Conservation (phyloP, 2,888 invertebrate genomes). For the Odontocerum albicorne region DNA sequence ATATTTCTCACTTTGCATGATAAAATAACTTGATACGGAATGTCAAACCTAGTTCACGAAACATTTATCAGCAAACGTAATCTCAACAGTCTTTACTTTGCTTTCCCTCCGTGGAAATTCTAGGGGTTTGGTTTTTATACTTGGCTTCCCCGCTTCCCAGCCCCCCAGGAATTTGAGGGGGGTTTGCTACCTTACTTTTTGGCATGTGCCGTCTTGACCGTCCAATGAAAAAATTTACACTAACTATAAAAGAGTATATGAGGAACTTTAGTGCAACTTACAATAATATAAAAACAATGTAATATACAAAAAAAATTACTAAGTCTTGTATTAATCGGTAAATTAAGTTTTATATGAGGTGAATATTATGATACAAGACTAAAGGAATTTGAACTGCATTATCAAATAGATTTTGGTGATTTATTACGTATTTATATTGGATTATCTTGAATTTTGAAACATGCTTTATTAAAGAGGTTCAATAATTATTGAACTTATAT, state of each 20-base stretch:
- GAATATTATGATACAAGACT: too few relatives aligned
- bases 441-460: too few relatives aligned
- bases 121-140: constrained; percentile 27
- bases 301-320: constrained; percentile 26
- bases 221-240: constrained; percentile 28
- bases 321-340: background rate
- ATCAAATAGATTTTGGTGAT: too few relatives aligned
- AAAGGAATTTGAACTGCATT: too few relatives aligned
- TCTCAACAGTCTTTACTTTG: constrained; percentile 27
- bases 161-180: constrained; percentile 23
- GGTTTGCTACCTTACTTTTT: constrained; percentile 31
- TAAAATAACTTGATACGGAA: constrained; percentile 27
- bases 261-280: constrained; percentile 37
- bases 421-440: too few relatives aligned
- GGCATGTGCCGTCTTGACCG: constrained; percentile 32
- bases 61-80: constrained; percentile 12
- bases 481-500: too few relatives aligned
- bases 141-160: too few relatives aligned
- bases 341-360: too few relatives aligned
- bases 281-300: constrained; percentile 27
- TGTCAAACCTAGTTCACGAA: constrained; percentile 22
- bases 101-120: constrained; percentile 21
- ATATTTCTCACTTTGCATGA: constrained; percentile 1
- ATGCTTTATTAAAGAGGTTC: too few relatives aligned
- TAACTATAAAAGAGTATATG: constrained; percentile 30